Base-by-base conservation (phyloP, 1,140 invertebrate species). In the Drosophila nigrodunni region DNA sequence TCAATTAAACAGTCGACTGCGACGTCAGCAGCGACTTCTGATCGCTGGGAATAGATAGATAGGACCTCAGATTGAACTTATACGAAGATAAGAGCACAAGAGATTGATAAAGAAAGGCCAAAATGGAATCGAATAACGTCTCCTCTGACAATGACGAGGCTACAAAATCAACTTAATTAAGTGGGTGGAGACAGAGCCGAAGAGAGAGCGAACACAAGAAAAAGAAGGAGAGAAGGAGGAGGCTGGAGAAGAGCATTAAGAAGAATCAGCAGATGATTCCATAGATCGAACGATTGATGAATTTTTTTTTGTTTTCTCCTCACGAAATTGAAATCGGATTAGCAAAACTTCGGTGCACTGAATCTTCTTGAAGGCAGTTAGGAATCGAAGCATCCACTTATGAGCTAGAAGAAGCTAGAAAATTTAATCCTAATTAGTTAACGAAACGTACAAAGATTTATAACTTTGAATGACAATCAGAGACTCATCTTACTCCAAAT, bases 11-110 rank as follows among this genome's bases (percentile, higher is more conserved):
- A 57, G 43, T 11, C 47, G 74, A 78, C 74, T 62, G 62, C 70
- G 66, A 73, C 41, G 46, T 7, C 15, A 13, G 15, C 7, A 10
- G 49, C 61, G 21, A 44, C 61, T 72, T 58, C 83, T 82, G 85
- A 89, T 89, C 85, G 85, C 85, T 71, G 81, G 66, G 81, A 79
- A 89, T 81, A 89, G 85, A 89, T 89, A 89, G 25, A 89, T 81
- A 81, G 81, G 81, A 90, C 80, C 85, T 69, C 68, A 30, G 73
- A 71, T 66, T 90, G 86, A 89, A 89, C 86, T 85, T 89, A 90
- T 78, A 81, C 66, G 52, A 89, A 89, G 85, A 57, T 78, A 77
- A 69, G 70, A 62, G 49, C 47, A 52, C 50, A 55, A 77, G 52
- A 77, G 85, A 89, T 89, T 89, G 85, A 89, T 89, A 86, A 85